These are phyloP conservation scores for Salminus brasiliensis DNA, from an alignment of 2,113 vertebrate species.

Conservation along the genomic window DNA sequence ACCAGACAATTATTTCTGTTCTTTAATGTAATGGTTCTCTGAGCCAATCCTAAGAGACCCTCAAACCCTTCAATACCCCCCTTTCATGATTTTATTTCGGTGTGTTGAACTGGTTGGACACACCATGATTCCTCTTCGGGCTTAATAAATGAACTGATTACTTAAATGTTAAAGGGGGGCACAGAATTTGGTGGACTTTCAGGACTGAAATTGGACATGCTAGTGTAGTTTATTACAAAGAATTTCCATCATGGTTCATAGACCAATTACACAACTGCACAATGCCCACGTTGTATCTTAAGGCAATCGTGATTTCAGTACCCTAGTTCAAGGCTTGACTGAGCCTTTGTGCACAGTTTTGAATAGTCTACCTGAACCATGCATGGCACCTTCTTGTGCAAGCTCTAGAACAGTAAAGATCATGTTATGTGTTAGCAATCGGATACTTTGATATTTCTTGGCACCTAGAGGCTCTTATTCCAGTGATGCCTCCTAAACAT, in stretches of 20 bases:
- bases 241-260: not conserved
- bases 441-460: not conserved
- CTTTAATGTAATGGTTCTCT: no score
- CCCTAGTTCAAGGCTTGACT: not conserved
- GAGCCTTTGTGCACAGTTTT: slow-evolving; percentile 2
- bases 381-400: slow-evolving; percentile 21
- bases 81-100: no score
- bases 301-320: not conserved
- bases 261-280: not conserved
- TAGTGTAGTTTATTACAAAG: not conserved
- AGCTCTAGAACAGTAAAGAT: not conserved
- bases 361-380: slow-evolving; percentile 16
- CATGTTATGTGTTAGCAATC: not conserved
- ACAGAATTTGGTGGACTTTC: no score
- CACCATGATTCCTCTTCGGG: no score
- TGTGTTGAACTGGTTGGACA: no score
- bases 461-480: slow-evolving; percentile 1
- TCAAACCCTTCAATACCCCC: no score
- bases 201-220: not conserved
- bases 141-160: no score
- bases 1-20: no score
- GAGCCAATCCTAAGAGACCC: no score
- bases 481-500: no score
- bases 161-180: no score
- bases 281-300: not conserved